Base-by-base conservation (phyloP, 2,797 vertebrate species). In the Thunnus albacares region DNA sequence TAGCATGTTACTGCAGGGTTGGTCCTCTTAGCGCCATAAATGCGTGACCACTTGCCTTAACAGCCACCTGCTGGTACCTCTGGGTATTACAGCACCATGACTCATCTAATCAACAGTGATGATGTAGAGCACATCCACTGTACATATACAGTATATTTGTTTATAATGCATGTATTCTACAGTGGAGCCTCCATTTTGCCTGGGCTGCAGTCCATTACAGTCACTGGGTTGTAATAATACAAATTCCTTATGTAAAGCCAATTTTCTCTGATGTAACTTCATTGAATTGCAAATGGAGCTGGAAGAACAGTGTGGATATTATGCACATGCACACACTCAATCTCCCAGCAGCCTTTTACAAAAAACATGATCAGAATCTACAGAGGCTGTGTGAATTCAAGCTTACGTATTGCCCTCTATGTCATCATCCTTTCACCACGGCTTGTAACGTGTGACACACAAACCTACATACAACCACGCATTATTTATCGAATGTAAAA, bases 401-500 rank as follows among this genome's bases (percentile, higher is more conserved):
- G 64, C 66, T 33, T 7, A 22, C 45, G 30, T 28, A 49, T 89
- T 91, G 45, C 86, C 56, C 13, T 60, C 49, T 57, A 20, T 92
- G 82, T 90, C 90, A 88, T 91, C 90, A 91, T 83, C 81, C 70
- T 90, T 86, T 88, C 81, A 74, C 85, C 89, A 83, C n/a, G 53
- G 65, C 66, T 75, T 76, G 45, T 72, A 52, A 61, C 45, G 80
- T 75, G 71, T 68, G 69, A 81, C 75, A 71, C 66, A 53, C 64
- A 77, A 65, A 57, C 53, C 11, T 59, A 41, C 64, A 58, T 33
- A 56, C 67, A 74, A 65, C 26, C 15, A 5, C 30, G 7, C 55
- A n/a, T 28, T 58, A 14, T 66, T 87, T 65, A 80, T 78, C 77
- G 58, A 74, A 68, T n/a, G 8, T 51, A 1, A 13, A 78, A 78